phyloP scores from a whole-genome alignment of 2,888 invertebrate species.

The Napeogenes sylphis region DNA sequence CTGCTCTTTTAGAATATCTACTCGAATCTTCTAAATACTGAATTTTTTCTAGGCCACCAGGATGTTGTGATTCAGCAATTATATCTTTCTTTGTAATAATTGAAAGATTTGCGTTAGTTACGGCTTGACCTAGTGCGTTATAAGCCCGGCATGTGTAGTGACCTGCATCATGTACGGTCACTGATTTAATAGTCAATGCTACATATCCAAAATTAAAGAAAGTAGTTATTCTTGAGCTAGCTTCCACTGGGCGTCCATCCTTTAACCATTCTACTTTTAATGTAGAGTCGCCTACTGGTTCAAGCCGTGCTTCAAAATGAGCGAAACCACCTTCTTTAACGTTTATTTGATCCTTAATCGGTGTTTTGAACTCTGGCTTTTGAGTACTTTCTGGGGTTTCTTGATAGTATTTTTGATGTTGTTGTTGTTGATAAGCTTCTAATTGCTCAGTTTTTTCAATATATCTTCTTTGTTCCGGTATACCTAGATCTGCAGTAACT shows the following conservation, averaged over 20 bases:
- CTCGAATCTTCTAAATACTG: conserved; percentile 91
- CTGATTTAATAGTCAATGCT: conserved; percentile 93
- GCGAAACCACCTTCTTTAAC: conserved; percentile 95
- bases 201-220: conserved; percentile 98
- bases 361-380: conserved; percentile 92
- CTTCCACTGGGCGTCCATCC: conserved; percentile 93
- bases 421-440: conserved; percentile 91
- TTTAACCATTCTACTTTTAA: conserved; percentile 95
- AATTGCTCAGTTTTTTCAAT: conserved; percentile 94
- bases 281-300: conserved; percentile 94
- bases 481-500: conserved; percentile 91
- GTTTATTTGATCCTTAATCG: conserved; percentile 90
- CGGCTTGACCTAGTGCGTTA: conserved; percentile 91
- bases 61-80: conserved; percentile 93
- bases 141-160: conserved; percentile 92
- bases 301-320: conserved; percentile 96
- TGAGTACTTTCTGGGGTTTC: conserved; percentile 88
- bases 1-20: conserved; percentile 81
- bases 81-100: conserved; percentile 92
- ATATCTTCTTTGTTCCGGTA: conserved; percentile 92
- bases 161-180: conserved; percentile 93
- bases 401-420: conserved; percentile 87
- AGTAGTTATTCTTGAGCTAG: conserved; percentile 93
- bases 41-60: conserved; percentile 93
- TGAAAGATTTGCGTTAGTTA: conserved; percentile 87